Evolutionary conservation across 2,113 vertebrate species (phyloP).

Genomic region (Neotoma lepida): DNA sequence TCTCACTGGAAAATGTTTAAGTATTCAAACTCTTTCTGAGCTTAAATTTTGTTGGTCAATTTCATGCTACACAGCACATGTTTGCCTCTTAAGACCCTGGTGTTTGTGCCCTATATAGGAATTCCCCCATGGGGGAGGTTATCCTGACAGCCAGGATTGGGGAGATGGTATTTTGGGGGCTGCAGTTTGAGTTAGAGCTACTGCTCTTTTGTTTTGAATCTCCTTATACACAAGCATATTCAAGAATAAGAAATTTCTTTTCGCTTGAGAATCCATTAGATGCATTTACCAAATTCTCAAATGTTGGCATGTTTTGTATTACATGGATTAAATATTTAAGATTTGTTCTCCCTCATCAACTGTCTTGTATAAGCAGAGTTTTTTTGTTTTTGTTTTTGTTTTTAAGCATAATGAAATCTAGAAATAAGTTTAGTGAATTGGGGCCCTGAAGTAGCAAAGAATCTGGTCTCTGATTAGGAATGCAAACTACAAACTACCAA

Average conservation of each 20-base stretch:
- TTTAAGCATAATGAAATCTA: conserved; percentile 53
- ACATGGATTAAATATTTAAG: conserved; percentile 62
- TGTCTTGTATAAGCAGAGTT: conserved; percentile 34
- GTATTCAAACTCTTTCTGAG: conserved; percentile 43
- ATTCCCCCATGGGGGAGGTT: background rate
- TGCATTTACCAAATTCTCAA: conserved; percentile 33
- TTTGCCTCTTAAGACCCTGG: conserved; percentile 39
- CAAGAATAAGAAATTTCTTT: conserved; percentile 34
- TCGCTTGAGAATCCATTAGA: conserved; percentile 66
- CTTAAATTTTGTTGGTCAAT: conserved; percentile 33
- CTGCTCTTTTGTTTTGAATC: conserved; percentile 50
- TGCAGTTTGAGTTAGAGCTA: background rate
- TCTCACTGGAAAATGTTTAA: background rate
- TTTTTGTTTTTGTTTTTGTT: conserved; percentile 57
- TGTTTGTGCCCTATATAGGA: background rate
- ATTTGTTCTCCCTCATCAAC: conserved; percentile 47
- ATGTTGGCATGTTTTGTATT: conserved; percentile 52
- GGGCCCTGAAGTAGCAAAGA: conserved; percentile 77
- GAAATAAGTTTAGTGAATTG: conserved; percentile 86
- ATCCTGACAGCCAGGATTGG: conserved; percentile 8
- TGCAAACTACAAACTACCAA: conserved; percentile 80
- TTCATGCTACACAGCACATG: background rate
- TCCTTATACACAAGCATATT: background rate
- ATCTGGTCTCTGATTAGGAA: conserved; percentile 71
- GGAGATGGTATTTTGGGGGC: background rate